These are phyloP conservation scores for Gallinago solitaria DNA, from an alignment of 2,797 vertebrate genomes.

Conservation along the genomic window DNA sequence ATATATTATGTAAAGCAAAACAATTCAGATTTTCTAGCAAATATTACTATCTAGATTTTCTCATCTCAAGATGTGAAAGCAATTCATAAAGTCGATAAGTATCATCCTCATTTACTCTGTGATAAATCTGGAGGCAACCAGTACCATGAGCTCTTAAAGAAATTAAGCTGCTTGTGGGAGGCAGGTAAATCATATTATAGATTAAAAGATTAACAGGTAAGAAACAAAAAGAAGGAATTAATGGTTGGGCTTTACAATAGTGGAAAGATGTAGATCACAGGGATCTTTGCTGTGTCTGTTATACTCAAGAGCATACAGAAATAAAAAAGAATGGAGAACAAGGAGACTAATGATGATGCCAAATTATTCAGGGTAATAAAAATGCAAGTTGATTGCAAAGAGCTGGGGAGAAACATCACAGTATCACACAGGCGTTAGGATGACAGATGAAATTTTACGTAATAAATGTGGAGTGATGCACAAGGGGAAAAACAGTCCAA, in stretches of 20 bases:
- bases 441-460: not conserved
- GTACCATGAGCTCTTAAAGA: not conserved
- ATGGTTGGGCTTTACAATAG: not conserved
- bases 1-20: not conserved
- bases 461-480: not conserved
- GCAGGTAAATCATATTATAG: not conserved
- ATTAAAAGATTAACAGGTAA: slow-evolving; percentile 9
- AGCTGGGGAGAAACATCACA: not conserved
- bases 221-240: not conserved
- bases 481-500: not conserved
- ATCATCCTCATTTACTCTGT: not conserved
- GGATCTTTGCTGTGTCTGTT: not conserved
- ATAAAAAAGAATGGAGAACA: not conserved
- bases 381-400: slow-evolving; percentile 7
- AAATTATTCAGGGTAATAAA: slow-evolving; percentile 1
- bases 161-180: not conserved
- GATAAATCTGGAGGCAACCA: not conserved
- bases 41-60: slow-evolving; percentile 16
- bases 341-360: not conserved
- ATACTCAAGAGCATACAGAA: not conserved
- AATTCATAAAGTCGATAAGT: slow-evolving; percentile 9
- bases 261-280: not conserved
- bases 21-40: not conserved
- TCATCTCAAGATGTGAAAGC: not conserved
- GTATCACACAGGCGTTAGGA: not conserved